Base-by-base conservation (phyloP, 1,140 invertebrate species). In the Drosophila nannoptera region DNA sequence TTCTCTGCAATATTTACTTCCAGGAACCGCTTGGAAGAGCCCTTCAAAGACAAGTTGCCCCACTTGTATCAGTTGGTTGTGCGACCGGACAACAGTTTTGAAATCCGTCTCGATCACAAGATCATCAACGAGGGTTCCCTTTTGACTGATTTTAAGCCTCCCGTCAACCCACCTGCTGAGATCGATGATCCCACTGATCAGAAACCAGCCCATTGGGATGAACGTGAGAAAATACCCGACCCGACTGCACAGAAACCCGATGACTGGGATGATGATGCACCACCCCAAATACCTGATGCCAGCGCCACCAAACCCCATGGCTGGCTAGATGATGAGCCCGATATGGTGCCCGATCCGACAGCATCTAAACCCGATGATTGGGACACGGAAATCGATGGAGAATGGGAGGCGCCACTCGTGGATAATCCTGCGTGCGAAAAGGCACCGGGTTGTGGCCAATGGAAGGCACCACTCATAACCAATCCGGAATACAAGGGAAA, bases 321-420 rank as follows among this genome's bases (percentile, higher is more conserved):
- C 58, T 99, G 98, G 98, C 91, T 99, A 7, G 97, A 99, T 72
- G 93, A 98, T 83, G 98, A 99, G 90, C 93, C 95, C 0, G 92
- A 94, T 46, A 94, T 95, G 89, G 95, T 99, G 65, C 93, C 97
- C 8, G 97, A 99, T 91, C 94, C 96, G 0, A 93, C 94, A 45
- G 95, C 97, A 7, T 90, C 92, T 35, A 98, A 97, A 91, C 98
- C 98, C 0, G 92, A 93, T 0, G 98, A 99, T 90, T 99, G 98
- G 98, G 98, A 99, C 90, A 93, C 95, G 49, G 97, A 98, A 73
- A 99, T 99, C 94, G 98, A 99, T 91, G 98, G 98, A 0, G 95
- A 97, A 90, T 99, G 98, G 98, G 98, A 99, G 90, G 94, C 98
- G 12, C 96, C 98, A 0, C 91, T 97, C 54, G 94, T 99, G 33